Percentiles rank a stretch among this genome's conserved stretches.
These are phyloP conservation scores for human (Homo sapiens) DNA, from an alignment of 2,113 vertebrate genomes.

Conservation along the genomic window DNA sequence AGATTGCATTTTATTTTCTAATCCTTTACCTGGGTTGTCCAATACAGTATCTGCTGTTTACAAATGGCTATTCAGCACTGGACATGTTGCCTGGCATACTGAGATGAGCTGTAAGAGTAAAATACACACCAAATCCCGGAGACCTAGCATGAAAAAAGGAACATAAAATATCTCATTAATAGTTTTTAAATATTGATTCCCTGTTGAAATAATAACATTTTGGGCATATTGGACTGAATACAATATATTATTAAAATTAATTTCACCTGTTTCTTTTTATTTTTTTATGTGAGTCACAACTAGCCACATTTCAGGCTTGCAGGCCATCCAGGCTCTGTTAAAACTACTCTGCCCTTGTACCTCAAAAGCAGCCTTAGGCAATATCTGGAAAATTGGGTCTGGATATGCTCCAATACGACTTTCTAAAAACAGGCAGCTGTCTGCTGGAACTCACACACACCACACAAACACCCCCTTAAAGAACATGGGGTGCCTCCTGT, in stretches of 20 bases:
- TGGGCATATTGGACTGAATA: neutral
- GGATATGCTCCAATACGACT: neutral
- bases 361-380: neutral
- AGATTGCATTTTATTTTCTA: conserved; percentile 23
- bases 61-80: neutral
- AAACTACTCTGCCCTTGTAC: neutral
- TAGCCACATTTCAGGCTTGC: neutral
- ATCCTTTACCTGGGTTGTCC: neutral
- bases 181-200: neutral
- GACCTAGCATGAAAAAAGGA: neutral
- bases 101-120: neutral
- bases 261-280: neutral
- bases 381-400: neutral
- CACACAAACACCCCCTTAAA: neutral
- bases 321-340: neutral
- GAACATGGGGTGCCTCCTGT: neutral
- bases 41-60: neutral
- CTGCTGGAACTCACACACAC: neutral
- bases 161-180: neutral
- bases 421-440: neutral
- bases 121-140: neutral
- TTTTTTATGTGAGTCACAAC: neutral
- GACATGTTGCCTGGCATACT: neutral
- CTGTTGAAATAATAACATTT: neutral
- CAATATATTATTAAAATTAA: neutral